Base-by-base conservation (phyloP, 2,797 vertebrate genomes). In the Champsocephalus gunnari region DNA sequence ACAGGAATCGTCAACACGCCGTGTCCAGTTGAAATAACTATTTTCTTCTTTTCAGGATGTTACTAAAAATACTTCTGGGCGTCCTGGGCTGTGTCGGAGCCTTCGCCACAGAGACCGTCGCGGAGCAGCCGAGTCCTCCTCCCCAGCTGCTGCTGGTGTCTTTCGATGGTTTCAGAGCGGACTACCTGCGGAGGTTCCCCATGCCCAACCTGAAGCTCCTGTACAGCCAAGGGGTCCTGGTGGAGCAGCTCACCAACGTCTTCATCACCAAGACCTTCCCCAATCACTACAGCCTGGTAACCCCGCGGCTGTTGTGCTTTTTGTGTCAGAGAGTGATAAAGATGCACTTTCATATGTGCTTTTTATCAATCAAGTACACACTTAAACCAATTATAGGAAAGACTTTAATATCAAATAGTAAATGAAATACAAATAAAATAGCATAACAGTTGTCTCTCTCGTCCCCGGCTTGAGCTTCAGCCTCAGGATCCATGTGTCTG, bases 251-350 rank as follows among this genome's bases (percentile, higher is more conserved):
- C 44, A 95, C 67, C 2, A 99, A 98, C 12, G 90, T 96, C 80
- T 99, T 99, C 63, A 93, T 96, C 86, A 99, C 98, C 44, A 99
- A 99, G 93, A 99, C 98, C 0, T 99, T 99, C 88, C 97, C 98
- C 66, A 99, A 99, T 89, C 98, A 99, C 91, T 99, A 99, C 58
- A 98, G 95, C 87, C 95, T 99, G 65, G 98, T 97, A 81, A 86
- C 2, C 9, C 5, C 32, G 34, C 34, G 16, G 54, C 21, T 5
- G 34, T 9, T 12, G 28, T 67, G 21, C 12, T 50, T 43, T 55
- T n/a, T 55, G 24, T 24, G 19, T 45, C 24, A 44, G 32, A 49
- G 12, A 10, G 17, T 38, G 34, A 38, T 38, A 9, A 38, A 38
- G 34, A 38, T 38, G 34, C 8, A 28, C 28, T 5, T 28, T 28